Conservation (phyloP, 2,797 vertebrate genomes). For the Stomatorhinus walkeri region DNA sequence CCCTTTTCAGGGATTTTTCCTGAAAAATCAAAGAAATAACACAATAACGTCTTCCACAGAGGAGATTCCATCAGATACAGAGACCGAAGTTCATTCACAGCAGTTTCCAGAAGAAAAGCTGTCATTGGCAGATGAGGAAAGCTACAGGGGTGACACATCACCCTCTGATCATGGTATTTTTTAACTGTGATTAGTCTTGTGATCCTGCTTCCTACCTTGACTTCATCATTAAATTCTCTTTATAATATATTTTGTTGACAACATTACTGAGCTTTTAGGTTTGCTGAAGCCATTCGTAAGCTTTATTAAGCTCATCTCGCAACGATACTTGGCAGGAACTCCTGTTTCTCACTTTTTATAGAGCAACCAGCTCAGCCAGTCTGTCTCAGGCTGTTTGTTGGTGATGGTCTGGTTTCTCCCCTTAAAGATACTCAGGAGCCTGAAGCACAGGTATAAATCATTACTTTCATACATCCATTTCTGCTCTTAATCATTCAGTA, state of each 20-base stretch:
- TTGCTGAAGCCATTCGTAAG: not conserved
- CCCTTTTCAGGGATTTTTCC: not conserved
- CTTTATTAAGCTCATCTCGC: not conserved
- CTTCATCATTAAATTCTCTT: not conserved
- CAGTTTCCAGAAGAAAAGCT: slow-evolving; percentile 25
- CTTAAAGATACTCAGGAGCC: slow-evolving; percentile 38
- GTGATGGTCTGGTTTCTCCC: slow-evolving; percentile 44
- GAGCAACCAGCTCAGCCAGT: slow-evolving; percentile 39
- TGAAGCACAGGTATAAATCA: slow-evolving; percentile 42
- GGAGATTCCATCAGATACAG: slow-evolving; percentile 70
- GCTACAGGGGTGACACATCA: slow-evolving; percentile 42
- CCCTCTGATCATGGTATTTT: slow-evolving; percentile 35
- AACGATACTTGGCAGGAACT: not conserved
- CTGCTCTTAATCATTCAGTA: not conserved
- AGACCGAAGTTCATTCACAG: slow-evolving; percentile 69
- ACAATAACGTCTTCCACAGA: slow-evolving; percentile 26
- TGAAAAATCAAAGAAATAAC: not conserved
- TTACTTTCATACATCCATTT: not conserved
- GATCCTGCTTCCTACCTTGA: not conserved
- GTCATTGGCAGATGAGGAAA: slow-evolving; percentile 52
- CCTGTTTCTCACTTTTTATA: slow-evolving; percentile 31
- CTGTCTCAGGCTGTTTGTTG: slow-evolving; percentile 40
- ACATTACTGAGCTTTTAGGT: not conserved
- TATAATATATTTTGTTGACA: not conserved
- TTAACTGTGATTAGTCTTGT: not conserved